Percentiles rank a stretch among this genome's conserved stretches.
These are phyloP conservation scores for Branchellion lobata DNA, from an alignment of 2,888 invertebrate species.

Conservation along the genomic window DNA sequence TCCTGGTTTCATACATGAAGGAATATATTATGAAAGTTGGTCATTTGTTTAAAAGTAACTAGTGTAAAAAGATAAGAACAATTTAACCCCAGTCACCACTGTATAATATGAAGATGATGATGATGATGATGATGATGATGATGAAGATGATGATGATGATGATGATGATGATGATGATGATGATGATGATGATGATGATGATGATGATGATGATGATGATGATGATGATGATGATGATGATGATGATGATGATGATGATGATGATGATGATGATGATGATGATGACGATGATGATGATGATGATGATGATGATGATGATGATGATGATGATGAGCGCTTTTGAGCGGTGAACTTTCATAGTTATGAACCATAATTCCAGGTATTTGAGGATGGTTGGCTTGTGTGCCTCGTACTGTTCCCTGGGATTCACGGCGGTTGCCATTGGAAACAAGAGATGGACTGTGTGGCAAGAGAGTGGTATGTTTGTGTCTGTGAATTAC, in stretches of 20 bases:
- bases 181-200: slow-evolving; percentile 22
- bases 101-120: slow-evolving; percentile 1
- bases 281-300: not conserved
- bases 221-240: slow-evolving; percentile 24
- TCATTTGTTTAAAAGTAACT: not conserved
- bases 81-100: not conserved
- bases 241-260: slow-evolving; percentile 12
- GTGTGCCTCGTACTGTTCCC: slow-evolving; percentile 44
- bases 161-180: slow-evolving; percentile 17
- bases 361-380: slow-evolving; percentile 14
- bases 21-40: not conserved
- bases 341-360: not conserved
- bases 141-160: slow-evolving; percentile 19
- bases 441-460: slow-evolving; percentile 44
- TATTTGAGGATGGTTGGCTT: slow-evolving; percentile 41
- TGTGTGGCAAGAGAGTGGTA: slow-evolving; percentile 29
- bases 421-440: slow-evolving; percentile 40
- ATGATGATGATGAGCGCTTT: not conserved
- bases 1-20: no score
- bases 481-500: no score
- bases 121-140: slow-evolving; percentile 33
- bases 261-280: slow-evolving; percentile 23
- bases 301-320: not conserved
- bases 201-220: slow-evolving; percentile 21
- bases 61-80: no score